Percentiles rank a stretch among this genome's conserved stretches.
Evolutionary conservation across 2,888 invertebrate species (phyloP).

Genomic region (Cactoblastis cactorum): DNA sequence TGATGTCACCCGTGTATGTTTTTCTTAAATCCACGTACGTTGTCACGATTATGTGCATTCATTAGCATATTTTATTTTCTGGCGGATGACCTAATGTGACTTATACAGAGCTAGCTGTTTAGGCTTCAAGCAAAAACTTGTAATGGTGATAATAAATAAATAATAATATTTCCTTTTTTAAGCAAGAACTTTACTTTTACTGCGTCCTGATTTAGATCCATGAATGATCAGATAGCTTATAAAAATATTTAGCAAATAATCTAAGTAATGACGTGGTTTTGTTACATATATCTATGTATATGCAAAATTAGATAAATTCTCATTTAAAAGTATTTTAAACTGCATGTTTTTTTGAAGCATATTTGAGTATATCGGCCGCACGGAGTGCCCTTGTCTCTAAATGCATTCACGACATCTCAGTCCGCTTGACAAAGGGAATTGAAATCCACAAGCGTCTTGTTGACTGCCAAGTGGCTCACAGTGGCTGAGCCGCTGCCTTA

Average conservation of each 20-base stretch:
- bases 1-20: slow-evolving; percentile 29
- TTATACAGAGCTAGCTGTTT: slow-evolving; percentile 22
- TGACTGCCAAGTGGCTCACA: slow-evolving; percentile 43
- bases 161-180: too few relatives aligned
- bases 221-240: too few relatives aligned
- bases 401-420: slow-evolving; percentile 49
- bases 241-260: too few relatives aligned
- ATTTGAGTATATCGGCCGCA: slow-evolving; percentile 45
- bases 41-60: slow-evolving; percentile 34
- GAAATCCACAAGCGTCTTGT: slow-evolving; percentile 56
- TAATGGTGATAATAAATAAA: neutral
- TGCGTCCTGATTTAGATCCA: too few relatives aligned
- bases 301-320: too few relatives aligned
- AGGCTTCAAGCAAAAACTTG: slow-evolving; percentile 31
- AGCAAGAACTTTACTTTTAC: too few relatives aligned
- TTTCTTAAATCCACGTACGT: slow-evolving; percentile 21
- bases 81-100: slow-evolving; percentile 27
- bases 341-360: slow-evolving; percentile 16
- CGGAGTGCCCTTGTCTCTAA: slow-evolving; percentile 50
- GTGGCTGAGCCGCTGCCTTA: slow-evolving; percentile 29
- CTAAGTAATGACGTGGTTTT: too few relatives aligned
- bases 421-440: slow-evolving; percentile 53
- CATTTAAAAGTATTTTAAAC: neutral
- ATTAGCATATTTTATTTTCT: slow-evolving; percentile 35
- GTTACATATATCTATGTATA: too few relatives aligned